These are phyloP conservation scores for Phylloscopus whistleri DNA, from an alignment of 2,113 vertebrate genomes.

Conservation along the genomic window DNA sequence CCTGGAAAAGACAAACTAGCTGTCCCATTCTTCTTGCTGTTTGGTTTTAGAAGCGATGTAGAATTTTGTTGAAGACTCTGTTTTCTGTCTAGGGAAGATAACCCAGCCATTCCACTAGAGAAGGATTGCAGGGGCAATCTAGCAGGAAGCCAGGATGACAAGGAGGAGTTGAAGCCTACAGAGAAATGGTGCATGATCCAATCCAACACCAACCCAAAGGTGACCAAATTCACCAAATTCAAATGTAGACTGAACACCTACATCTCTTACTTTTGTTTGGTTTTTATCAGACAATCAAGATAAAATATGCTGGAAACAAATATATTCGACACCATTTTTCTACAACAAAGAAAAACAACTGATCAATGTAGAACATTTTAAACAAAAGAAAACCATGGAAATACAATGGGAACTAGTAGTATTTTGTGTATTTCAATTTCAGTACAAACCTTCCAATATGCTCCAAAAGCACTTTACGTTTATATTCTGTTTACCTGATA, in stretches of 20 bases:
- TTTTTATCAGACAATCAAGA: neutral
- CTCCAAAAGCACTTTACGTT: neutral
- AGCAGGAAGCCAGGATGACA: neutral
- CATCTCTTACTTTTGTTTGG: neutral
- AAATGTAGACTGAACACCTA: accelerated
- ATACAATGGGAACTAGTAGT: neutral
- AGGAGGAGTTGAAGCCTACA: neutral
- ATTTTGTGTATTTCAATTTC: neutral
- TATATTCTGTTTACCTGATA: neutral
- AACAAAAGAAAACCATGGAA: neutral
- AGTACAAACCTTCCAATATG: neutral
- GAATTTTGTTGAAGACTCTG: neutral
- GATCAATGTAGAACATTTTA: neutral
- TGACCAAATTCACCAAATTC: neutral
- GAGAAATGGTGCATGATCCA: neutral
- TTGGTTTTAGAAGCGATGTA: accelerated
- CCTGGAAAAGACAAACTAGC: neutral
- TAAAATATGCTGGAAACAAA: neutral
- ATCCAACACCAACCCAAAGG: neutral
- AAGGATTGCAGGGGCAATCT: neutral
- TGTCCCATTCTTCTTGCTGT: neutral
- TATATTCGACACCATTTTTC: neutral
- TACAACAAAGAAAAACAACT: neutral
- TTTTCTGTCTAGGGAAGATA: neutral
- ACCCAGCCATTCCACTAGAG: neutral